A percentile compares a stretch with the other conserved stretches of the same genome.
These are phyloP conservation scores for Eulemur mongoz DNA, from an alignment of 2,797 vertebrate species.

Conservation along the genomic window DNA sequence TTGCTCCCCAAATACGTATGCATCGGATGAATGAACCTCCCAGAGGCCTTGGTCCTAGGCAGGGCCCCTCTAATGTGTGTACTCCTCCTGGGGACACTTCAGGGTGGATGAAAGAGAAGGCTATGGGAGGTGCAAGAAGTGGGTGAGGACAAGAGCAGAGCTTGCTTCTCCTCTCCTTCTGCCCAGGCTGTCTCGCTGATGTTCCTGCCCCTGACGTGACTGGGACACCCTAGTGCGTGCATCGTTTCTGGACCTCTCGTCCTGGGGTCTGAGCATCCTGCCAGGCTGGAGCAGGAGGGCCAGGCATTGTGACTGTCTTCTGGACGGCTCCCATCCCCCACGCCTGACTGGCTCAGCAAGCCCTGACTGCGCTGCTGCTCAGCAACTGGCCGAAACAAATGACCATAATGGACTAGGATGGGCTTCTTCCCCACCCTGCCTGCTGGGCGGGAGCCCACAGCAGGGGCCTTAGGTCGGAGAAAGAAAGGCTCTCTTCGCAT, in stretches of 20 bases:
- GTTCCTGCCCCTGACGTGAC: neutral
- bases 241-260: neutral
- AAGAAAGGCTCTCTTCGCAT: neutral
- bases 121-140: neutral
- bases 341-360: neutral
- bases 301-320: neutral
- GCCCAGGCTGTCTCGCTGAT: too few species aligned
- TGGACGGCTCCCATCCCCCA: accelerated
- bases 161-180: too few species aligned
- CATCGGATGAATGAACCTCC: neutral
- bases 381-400: neutral
- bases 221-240: neutral
- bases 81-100: neutral
- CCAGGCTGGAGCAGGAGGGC: neutral
- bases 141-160: neutral
- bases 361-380: neutral
- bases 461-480: neutral
- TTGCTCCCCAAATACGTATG: neutral
- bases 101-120: neutral
- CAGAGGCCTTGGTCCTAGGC: neutral
- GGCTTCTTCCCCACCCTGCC: too few species aligned
- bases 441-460: neutral
- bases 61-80: neutral
- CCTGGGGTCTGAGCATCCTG: neutral
- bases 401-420: neutral